Conservation (phyloP, 2,113 vertebrate species). For the Platysteira castanea region DNA sequence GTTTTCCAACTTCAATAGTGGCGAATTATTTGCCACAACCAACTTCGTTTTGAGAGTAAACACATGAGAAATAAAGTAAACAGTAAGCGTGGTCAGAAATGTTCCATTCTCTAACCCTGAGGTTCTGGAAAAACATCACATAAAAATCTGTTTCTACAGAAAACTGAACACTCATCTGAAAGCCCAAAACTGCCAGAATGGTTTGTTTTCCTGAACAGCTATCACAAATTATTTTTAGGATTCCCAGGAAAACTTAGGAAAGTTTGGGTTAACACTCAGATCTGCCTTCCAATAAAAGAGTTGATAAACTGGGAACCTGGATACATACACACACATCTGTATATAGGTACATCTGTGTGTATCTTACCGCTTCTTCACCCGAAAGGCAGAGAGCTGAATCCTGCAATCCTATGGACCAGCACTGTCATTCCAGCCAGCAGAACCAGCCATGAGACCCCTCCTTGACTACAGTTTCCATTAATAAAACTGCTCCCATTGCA, state of each 20-base stretch:
- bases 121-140: background rate
- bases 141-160: background rate
- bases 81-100: background rate
- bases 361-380: background rate
- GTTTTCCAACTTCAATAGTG: background rate
- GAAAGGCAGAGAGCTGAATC: background rate
- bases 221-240: background rate
- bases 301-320: background rate
- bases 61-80: background rate
- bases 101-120: background rate
- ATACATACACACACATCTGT: accelerated
- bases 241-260: background rate
- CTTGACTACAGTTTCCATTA: background rate
- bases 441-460: background rate
- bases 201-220: background rate
- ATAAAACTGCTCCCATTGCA: background rate
- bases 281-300: background rate
- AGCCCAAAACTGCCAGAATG: background rate
- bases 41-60: background rate
- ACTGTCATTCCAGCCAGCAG: background rate
- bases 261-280: background rate
- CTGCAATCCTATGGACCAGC: background rate
- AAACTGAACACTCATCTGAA: background rate
- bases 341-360: accelerated
- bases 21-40: background rate